Evolutionary conservation across 1,140 invertebrate genomes (phyloP), one percentile per base, ranked within the genome.

Genomic region (Ctenoplectra terminalis): DNA sequence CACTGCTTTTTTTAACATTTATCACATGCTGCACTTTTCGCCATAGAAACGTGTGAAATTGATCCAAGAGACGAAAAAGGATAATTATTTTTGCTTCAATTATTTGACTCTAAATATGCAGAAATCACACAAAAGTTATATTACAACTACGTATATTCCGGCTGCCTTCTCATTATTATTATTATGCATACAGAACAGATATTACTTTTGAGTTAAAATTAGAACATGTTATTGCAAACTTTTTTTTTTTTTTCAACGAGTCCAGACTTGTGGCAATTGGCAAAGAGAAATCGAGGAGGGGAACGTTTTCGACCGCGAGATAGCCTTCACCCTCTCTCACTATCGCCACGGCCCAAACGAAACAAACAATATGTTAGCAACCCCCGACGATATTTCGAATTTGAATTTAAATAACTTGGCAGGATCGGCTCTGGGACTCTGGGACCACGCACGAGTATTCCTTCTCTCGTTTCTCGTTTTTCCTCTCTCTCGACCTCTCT

Each of bases 341-440:
- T 88, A 87, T 87, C 89, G 83, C 89, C 86, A 82, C 81, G 85
- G 79, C 75, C 83, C 91, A 92, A 93, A 93, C 92, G 93, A 93
- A 93, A 94, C 93, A 94, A 94, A 94, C 93, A 94, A 94, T 94
- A 94, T 94, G 92, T 94, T 92, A 94, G 93, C 92, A 91, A 93
- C 93, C 93, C 93, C 92, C 93, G 90, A 90, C 92, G 92, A 93
- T 94, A 94, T 94, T 94, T 93, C 93, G 93, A 94, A 93, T 94
- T 94, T 93, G 93, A 94, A 94, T 94, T 94, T 94, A 94, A 94
- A 94, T 94, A 94, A 94, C 93, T 93, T 93, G 92, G 93, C 90
- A 93, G 92, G 92, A 94, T 94, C 93, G 93, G 93, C 93, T 93
- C 88, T 87, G 93, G 93, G 93, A 93, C 93, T 94, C 75, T 92